These are phyloP conservation scores for Cyprinus carpio DNA, from an alignment of 2,113 vertebrate genomes.

Conservation along the genomic window DNA sequence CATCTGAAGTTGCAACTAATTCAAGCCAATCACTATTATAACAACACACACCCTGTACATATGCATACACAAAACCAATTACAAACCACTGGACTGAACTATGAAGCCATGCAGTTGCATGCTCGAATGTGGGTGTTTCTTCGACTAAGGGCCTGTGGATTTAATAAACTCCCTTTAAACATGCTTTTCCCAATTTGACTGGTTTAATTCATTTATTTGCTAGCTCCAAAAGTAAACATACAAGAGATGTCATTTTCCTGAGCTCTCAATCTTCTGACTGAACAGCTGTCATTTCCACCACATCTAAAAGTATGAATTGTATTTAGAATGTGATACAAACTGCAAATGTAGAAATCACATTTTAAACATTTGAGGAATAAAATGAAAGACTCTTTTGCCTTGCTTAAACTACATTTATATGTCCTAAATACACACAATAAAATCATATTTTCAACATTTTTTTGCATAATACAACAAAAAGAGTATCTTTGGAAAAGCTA, in stretches of 20 bases:
- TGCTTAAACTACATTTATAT: too few species aligned
- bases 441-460: neutral
- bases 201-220: neutral
- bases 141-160: neutral
- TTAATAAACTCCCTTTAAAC: neutral
- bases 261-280: neutral
- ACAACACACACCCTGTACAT: conserved; percentile 41
- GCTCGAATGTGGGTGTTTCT: neutral
- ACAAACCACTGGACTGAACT: conserved; percentile 5
- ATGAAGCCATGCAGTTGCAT: neutral
- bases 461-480: neutral
- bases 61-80: conserved; percentile 36
- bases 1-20: conserved; percentile 37
- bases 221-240: neutral
- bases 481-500: neutral
- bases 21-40: conserved; percentile 35
- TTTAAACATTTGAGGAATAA: neutral
- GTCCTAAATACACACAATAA: neutral
- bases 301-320: neutral
- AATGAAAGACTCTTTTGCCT: neutral
- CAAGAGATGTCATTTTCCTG: neutral
- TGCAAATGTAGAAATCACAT: neutral
- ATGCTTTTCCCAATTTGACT: neutral
- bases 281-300: neutral
- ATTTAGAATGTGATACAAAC: neutral